phyloP scores from a whole-genome alignment of 2,113 vertebrate species.

The Hemicordylus capensis region DNA sequence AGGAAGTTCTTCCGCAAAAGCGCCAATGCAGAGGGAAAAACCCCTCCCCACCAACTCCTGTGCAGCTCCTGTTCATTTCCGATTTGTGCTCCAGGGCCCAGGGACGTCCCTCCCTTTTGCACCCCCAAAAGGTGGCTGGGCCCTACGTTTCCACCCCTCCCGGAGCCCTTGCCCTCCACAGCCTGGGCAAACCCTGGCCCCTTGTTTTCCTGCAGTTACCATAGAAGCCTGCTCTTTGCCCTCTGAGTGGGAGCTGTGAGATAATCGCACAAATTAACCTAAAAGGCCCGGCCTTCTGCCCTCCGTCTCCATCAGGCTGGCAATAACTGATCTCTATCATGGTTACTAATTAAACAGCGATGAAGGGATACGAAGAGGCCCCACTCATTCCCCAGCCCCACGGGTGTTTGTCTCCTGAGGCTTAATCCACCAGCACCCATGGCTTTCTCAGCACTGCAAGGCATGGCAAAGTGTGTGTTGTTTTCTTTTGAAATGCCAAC shows the following conservation, averaged over 20 bases:
- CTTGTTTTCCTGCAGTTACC: conserved; percentile 65
- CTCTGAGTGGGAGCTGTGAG: conserved; percentile 51
- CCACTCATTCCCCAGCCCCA: not conserved
- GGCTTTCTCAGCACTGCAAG: not conserved
- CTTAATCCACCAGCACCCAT: not conserved
- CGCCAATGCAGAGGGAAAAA: no score
- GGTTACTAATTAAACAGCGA: conserved; percentile 77
- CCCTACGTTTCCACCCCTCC: not conserved
- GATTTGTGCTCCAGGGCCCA: no score
- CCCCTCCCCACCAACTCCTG: no score
- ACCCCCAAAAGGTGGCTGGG: no score
- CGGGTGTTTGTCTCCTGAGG: conserved; percentile 8
- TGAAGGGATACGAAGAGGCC: not conserved
- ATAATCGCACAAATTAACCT: conserved; percentile 69
- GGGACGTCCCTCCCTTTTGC: no score
- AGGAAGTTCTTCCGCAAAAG: no score
- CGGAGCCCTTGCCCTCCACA: conserved; percentile 52
- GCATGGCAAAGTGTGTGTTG: not conserved
- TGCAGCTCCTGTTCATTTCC: no score
- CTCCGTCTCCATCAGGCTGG: conserved; percentile 57
- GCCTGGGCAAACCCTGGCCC: conserved; percentile 56
- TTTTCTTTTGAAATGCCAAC: no score
- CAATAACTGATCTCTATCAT: conserved; percentile 38
- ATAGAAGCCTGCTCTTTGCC: conserved; percentile 72
- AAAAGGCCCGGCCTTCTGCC: conserved; percentile 61